Conservation (phyloP, 2,888 invertebrate species). For the Andrena camellia region DNA sequence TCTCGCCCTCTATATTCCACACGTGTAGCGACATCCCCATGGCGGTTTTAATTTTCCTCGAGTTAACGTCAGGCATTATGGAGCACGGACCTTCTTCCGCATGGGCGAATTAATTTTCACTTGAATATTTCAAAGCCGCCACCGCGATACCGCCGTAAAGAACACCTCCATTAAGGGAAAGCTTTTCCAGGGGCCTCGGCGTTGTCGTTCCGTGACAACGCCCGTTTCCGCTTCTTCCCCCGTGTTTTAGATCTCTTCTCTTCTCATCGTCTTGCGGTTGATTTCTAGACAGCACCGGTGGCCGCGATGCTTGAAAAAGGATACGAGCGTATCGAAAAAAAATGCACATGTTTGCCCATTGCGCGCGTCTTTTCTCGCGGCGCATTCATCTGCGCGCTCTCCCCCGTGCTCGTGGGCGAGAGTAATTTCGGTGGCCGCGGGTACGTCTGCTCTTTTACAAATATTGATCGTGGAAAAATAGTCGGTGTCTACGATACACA, state of each 20-base stretch:
- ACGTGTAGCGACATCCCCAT: not conserved
- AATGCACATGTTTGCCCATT: not conserved
- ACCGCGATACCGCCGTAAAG: not conserved
- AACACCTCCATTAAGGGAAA: slow-evolving; percentile 7
- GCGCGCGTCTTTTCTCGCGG: slow-evolving; percentile 12
- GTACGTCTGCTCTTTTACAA: slow-evolving; percentile 41
- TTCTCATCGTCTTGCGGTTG: slow-evolving; percentile 18
- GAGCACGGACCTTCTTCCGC: not conserved
- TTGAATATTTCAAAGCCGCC: not conserved
- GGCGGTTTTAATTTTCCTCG: not conserved
- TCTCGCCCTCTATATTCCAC: not conserved
- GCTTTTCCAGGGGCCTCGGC: not conserved
- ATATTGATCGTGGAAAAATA: slow-evolving; percentile 54
- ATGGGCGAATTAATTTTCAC: slow-evolving; percentile 16
- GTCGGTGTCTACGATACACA: slow-evolving; percentile 27
- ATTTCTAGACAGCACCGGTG: not conserved
- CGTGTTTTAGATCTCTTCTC: slow-evolving; percentile 2
- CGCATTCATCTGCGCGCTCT: not conserved
- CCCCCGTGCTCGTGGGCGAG: no score
- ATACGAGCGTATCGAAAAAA: not conserved
- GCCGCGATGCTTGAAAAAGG: slow-evolving; percentile 2
- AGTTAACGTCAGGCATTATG: not conserved
- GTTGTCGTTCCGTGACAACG: slow-evolving; percentile 10
- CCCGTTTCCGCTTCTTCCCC: not conserved
- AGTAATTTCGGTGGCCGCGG: slow-evolving; percentile 42